Evolutionary conservation across 2,888 invertebrate genomes (phyloP), one percentile per base, ranked within the genome.

Genomic region (Dynastes hyllus): DNA sequence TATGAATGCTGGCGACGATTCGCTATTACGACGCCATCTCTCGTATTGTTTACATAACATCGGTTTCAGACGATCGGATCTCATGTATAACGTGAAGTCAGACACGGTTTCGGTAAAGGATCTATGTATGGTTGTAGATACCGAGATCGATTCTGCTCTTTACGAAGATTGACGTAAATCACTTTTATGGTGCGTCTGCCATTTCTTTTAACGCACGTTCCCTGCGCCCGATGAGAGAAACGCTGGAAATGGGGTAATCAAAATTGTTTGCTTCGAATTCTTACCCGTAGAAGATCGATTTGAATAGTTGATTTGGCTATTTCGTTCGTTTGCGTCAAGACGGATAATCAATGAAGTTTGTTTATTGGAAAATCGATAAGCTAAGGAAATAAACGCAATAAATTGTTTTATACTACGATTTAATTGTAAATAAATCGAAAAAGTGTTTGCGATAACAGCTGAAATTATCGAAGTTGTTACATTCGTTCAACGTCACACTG

Each of bases 131-230:
- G 45, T 45, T 45, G 45, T 9, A 37, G 66, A 67, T 22, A 13
- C n/a, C 13, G 58, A 58, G 58, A 73, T 73, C 51, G 61, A 73
- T 73, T 73, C 40, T 55, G 9, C 40, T 73, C 58, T 40, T 50
- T 50, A 37, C 58, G 40, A 73, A 37, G 58, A 73, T 58, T 40
- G 73, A 58, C 40, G 58, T 73, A 73, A 73, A 73, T 73, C 73
- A 73, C 69, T 73, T 73, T 73, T 73, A 73, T 40, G 37, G 73
- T 22, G 58, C 40, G 40, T 37, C 58, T 55, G 73, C 58, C 58
- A 61, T 73, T 73, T 73, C 58, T 73, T 73, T 73, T 73, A 73
- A 73, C 58, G 22, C 37, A 40, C n/a, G 73, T 40, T 73, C 63
- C 27, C 63, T 13, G 9, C 69, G 50, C 27, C 11, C 51, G 69